Evolutionary conservation across 1,140 invertebrate genomes (phyloP).

Genomic region (Wasmannia auropunctata): DNA sequence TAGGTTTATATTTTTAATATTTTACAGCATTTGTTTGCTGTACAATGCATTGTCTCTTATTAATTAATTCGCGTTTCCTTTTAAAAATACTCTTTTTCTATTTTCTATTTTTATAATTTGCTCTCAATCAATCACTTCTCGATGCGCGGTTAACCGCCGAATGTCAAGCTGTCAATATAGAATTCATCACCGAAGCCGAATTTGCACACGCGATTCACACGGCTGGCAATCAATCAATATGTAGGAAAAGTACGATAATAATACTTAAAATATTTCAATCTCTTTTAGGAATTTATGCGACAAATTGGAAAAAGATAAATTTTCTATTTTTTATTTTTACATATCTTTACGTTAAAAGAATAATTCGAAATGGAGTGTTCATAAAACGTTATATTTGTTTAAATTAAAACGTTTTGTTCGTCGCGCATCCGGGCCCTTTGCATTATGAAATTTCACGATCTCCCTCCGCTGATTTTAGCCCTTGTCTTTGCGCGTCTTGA

Average conservation of each 20-base stretch:
- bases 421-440: neutral
- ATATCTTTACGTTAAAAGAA: neutral
- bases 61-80: neutral
- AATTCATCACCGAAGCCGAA: conserved; percentile 47
- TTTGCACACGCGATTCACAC: conserved; percentile 46
- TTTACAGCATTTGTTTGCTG: neutral
- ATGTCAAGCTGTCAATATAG: conserved; percentile 42
- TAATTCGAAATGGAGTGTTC: neutral
- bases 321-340: neutral
- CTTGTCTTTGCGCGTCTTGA: conserved; percentile 46
- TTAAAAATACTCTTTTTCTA: neutral
- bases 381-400: neutral
- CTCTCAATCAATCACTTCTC: conserved; percentile 43
- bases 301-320: conserved; percentile 2
- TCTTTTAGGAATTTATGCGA: neutral
- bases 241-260: conserved; percentile 28
- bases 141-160: conserved; percentile 51
- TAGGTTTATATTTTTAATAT: neutral
- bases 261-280: conserved; percentile 45
- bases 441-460: conserved; percentile 66
- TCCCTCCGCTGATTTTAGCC: conserved; percentile 66
- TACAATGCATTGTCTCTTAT: neutral
- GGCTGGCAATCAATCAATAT: conserved; percentile 54
- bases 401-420: conserved; percentile 13
- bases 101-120: conserved; percentile 45